Evolutionary conservation across 2,113 vertebrate genomes (phyloP).

Genomic region (Peromyscus maniculatus): DNA sequence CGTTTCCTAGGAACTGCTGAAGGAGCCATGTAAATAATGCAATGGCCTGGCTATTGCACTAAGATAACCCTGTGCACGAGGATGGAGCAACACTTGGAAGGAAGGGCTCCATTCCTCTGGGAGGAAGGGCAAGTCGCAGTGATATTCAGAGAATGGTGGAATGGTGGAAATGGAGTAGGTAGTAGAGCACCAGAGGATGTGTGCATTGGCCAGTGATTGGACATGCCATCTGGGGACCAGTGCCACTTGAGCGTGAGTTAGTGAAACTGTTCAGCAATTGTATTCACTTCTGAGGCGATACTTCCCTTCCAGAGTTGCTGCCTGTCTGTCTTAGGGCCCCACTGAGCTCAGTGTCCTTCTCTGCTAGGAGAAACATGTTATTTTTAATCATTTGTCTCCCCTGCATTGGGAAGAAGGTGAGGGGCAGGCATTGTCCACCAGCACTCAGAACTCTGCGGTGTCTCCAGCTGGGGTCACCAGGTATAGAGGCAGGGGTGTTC

Average conservation of each 20-base stretch:
- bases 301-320: not conserved
- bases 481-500: slow-evolving; percentile 6
- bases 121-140: not conserved
- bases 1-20: not conserved
- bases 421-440: not conserved
- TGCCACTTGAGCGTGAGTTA: not conserved
- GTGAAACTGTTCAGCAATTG: not conserved
- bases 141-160: not conserved
- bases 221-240: not conserved
- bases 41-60: not conserved
- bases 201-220: too few relatives aligned
- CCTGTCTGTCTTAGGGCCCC: not conserved
- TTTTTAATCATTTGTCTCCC: not conserved
- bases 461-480: slow-evolving; percentile 37
- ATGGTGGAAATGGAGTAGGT: not conserved
- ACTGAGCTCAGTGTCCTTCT: not conserved
- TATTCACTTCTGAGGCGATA: not conserved
- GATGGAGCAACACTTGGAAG: not conserved
- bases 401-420: not conserved
- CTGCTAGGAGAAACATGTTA: not conserved
- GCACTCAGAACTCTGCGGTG: slow-evolving; percentile 63
- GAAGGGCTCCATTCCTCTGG: not conserved
- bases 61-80: not conserved
- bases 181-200: too few relatives aligned
- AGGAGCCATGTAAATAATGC: not conserved